phyloP scores from a whole-genome alignment of 2,113 vertebrate species.

The Atlantisia rogersi region DNA sequence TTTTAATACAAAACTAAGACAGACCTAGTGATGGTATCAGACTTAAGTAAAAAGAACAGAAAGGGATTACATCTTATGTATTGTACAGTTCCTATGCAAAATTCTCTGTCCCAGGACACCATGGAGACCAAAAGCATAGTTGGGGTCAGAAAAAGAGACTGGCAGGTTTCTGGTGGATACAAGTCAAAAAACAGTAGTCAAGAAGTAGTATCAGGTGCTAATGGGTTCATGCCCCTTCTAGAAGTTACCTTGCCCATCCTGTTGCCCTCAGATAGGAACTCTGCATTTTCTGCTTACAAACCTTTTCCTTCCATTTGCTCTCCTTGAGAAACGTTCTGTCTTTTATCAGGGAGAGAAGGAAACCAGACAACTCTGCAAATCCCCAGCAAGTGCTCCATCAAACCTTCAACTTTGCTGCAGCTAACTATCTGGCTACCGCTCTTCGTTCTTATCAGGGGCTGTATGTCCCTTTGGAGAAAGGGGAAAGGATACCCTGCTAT shows the following conservation, averaged over 20 bases:
- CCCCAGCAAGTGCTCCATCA: not conserved
- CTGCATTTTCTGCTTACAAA: not conserved
- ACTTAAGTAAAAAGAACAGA: not conserved
- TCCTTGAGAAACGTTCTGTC: not conserved
- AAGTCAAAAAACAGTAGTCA: not conserved
- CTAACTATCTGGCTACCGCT: not conserved
- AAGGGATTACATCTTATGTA: not conserved
- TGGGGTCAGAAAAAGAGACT: not conserved
- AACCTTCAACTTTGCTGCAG: constrained; percentile 2
- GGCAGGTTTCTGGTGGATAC: not conserved
- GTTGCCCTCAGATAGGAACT: not conserved
- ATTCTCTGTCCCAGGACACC: not conserved
- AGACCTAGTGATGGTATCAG: not conserved
- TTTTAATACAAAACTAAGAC: not conserved
- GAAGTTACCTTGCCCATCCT: not conserved
- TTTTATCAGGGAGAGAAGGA: not conserved
- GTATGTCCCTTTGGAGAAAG: not conserved
- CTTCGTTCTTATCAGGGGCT: not conserved
- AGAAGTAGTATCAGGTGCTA: not conserved
- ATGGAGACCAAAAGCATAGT: not conserved
- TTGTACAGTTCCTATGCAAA: not conserved
- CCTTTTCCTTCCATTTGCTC: not conserved
- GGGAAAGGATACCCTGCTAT: not conserved
- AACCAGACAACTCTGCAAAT: not conserved
- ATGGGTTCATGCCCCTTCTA: not conserved